Conservation (phyloP, 2,888 invertebrate species). For the Lampropteryx suffumata region DNA sequence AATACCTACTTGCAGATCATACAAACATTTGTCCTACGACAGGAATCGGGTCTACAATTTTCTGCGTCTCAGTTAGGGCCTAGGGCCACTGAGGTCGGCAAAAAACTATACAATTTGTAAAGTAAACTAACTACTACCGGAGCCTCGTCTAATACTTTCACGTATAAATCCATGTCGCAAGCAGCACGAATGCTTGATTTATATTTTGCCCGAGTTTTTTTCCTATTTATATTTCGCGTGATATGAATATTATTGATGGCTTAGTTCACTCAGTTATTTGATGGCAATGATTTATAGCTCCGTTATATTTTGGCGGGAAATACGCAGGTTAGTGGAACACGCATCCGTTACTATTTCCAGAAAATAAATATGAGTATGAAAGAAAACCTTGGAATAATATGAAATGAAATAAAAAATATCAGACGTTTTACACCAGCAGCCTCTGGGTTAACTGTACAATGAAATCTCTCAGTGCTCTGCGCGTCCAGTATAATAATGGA, state of each 20-base stretch:
- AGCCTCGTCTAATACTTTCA: slow-evolving; percentile 42
- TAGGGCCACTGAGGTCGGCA: too few species aligned
- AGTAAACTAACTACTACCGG: neutral
- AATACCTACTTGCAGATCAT: too few species aligned
- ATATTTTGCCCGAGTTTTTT: slow-evolving; percentile 49
- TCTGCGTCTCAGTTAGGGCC: too few species aligned
- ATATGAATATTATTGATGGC: slow-evolving; percentile 58
- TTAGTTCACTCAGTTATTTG: slow-evolving; percentile 32
- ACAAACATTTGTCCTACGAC: too few species aligned
- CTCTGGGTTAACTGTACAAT: too few species aligned
- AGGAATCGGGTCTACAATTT: too few species aligned
- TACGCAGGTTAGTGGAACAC: neutral
- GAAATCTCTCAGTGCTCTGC: too few species aligned
- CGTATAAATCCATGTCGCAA: slow-evolving; percentile 56
- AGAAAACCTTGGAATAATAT: neutral
- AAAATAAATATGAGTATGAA: neutral
- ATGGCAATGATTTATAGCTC: slow-evolving; percentile 12
- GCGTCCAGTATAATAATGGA: too few species aligned
- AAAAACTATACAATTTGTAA: neutral
- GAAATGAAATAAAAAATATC: too few species aligned
- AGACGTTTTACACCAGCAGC: too few species aligned
- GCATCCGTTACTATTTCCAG: neutral
- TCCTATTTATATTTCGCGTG: slow-evolving; percentile 39
- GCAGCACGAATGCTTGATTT: slow-evolving; percentile 49
- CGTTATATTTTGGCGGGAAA: slow-evolving; percentile 17